Base-by-base conservation (phyloP, 2,113 vertebrate species). In the Pontoporia blainvillei region DNA sequence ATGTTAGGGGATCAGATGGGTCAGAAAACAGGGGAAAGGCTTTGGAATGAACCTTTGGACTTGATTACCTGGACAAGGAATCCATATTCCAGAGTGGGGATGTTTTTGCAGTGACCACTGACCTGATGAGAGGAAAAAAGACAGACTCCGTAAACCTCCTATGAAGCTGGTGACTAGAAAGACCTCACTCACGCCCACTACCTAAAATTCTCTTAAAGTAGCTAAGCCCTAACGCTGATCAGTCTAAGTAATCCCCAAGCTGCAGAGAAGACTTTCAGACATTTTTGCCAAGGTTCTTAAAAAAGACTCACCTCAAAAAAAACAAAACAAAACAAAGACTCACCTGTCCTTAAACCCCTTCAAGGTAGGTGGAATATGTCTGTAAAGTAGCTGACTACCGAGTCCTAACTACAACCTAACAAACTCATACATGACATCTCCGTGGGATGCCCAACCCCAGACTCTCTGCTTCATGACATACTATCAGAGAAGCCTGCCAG, bases 1-100 rank as follows among this genome's bases (percentile, higher is more conserved):
- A 82, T 34, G 17, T 62, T 29, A 83, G 49, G 6, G 5, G 25
- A 90, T n/a, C 66, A 67, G 21, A 78, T 67, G n/a, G 39, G 41
- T 78, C 44, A 95, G 57, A 73, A 9, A 86, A 86, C 5, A 72
- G 49, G 34, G 67, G 31, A 66, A 66, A 2, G 3, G 21, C 36
- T 17, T 39, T 23, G 12, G 92, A 73, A 84, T 25, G 29, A 95
- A 75, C 13, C 2, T 41, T 31, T 69, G 21, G n/a, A 82, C 23
- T 62, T 90, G 83, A 6, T 95, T 98, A 99, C 99, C 99, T 99
- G 99, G 94, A 99, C 99, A 31, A 99, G 99, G 98, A 99, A 99
- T 97, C 99, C 99, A 11, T 99, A 99, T 97, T 99, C 99, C 99
- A 99, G 98, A 23, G 99, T 99, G 78, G 99, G 99, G 97, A 99